Conservation (phyloP, 1,140 invertebrate genomes). For the Brachionus sp. region DNA sequence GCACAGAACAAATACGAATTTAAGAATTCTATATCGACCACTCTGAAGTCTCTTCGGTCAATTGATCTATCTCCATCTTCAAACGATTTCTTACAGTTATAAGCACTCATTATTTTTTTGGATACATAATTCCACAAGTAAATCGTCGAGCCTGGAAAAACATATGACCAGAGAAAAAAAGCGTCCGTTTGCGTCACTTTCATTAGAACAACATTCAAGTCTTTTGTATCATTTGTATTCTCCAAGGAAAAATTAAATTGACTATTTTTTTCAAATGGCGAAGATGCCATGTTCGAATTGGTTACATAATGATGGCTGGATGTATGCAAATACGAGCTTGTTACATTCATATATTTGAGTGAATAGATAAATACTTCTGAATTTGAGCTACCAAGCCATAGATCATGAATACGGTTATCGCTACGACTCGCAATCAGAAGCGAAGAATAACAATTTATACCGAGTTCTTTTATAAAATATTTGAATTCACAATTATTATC, state of each 20-base stretch:
- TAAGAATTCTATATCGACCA: slow-evolving; percentile 33
- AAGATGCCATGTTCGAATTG: not conserved
- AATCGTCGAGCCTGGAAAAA: slow-evolving; percentile 27
- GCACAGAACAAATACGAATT: slow-evolving; percentile 27
- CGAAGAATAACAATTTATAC: not conserved
- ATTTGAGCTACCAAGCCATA: not conserved
- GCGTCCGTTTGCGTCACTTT: slow-evolving; percentile 14
- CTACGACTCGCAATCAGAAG: not conserved
- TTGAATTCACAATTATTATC: not conserved
- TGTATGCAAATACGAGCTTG: not conserved
- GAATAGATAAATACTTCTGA: slow-evolving; percentile 15
- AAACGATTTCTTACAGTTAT: slow-evolving; percentile 24
- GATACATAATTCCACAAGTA: slow-evolving; percentile 38
- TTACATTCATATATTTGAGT: slow-evolving; percentile 12
- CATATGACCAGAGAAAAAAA: slow-evolving; percentile 45
- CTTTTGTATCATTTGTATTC: not conserved
- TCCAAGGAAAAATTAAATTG: slow-evolving; percentile 26
- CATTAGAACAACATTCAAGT: not conserved
- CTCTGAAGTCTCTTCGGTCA: not conserved
- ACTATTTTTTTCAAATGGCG: not conserved
- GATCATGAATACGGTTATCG: not conserved
- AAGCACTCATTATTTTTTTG: slow-evolving; percentile 43
- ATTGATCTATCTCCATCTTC: not conserved
- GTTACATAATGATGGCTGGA: slow-evolving; percentile 15
- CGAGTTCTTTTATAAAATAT: not conserved